These are phyloP conservation scores for Epirrita christyi DNA, from an alignment of 2,888 invertebrate genomes.

Conservation along the genomic window DNA sequence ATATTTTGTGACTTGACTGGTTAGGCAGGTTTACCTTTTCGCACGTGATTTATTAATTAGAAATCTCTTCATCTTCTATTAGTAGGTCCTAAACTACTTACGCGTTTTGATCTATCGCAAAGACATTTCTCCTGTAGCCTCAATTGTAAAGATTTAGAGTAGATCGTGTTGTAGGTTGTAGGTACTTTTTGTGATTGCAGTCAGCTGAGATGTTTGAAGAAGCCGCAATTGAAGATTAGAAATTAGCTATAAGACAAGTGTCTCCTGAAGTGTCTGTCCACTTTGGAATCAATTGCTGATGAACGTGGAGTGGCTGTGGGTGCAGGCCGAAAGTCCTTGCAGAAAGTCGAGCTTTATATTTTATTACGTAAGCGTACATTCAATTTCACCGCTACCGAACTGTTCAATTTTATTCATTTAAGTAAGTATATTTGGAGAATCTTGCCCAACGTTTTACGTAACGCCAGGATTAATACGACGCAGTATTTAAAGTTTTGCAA, in stretches of 20 bases:
- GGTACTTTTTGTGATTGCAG: no score
- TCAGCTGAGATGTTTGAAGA: no score
- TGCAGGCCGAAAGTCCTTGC: conserved; percentile 52
- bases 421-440: conserved; percentile 63
- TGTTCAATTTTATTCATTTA: conserved; percentile 63
- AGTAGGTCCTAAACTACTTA: no score
- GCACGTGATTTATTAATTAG: no score
- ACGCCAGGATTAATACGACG: conserved; percentile 73
- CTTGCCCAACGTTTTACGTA: conserved; percentile 75
- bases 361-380: conserved; percentile 61
- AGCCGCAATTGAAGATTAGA: no score
- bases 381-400: conserved; percentile 60
- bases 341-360: conserved; percentile 47
- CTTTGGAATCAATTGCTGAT: conserved; percentile 8
- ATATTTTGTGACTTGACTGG: no score
- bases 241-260: not conserved
- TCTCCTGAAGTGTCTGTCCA: not conserved
- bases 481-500: conserved; percentile 72
- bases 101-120: no score
- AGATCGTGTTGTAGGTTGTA: no score
- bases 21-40: no score
- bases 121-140: no score
- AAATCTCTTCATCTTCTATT: no score
- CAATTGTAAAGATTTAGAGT: no score
- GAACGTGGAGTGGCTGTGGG: conserved; percentile 2